Evolutionary conservation across 2,113 vertebrate species (phyloP).

Genomic region (Gobiocypris rarus): DNA sequence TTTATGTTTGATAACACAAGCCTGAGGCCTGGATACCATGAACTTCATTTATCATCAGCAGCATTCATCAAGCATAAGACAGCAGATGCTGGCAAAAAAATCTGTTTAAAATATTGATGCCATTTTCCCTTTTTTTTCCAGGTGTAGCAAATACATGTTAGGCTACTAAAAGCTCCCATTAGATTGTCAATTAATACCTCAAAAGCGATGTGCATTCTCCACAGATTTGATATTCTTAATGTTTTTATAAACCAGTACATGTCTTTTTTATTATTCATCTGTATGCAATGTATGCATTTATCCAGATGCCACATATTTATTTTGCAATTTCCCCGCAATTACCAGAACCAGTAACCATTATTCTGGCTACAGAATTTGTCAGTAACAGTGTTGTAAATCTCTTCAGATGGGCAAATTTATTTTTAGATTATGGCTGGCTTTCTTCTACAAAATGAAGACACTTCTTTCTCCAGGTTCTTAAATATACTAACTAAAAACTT

Average conservation of each 20-base stretch:
- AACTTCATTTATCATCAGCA: slow-evolving; percentile 31
- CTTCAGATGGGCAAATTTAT: neutral
- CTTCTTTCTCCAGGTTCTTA: slow-evolving; percentile 30
- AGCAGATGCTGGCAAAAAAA: slow-evolving; percentile 12
- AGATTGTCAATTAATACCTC: neutral
- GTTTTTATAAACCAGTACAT: neutral
- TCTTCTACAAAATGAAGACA: slow-evolving; percentile 38
- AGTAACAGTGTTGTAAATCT: neutral
- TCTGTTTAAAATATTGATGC: slow-evolving; percentile 19
- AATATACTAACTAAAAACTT: slow-evolving; percentile 34
- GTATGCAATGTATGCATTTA: neutral
- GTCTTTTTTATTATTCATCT: neutral
- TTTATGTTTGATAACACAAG: slow-evolving; percentile 15
- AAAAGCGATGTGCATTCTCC: neutral
- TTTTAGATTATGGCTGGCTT: slow-evolving; percentile 26
- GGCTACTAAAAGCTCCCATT: neutral
- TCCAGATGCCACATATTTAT: neutral
- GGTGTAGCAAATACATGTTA: neutral
- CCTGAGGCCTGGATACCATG: slow-evolving; percentile 1
- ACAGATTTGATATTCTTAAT: neutral
- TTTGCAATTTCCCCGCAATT: no score
- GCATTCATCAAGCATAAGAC: slow-evolving; percentile 25
- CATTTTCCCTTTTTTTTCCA: neutral
- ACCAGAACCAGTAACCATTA: neutral
- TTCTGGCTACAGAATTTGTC: neutral